Conservation (phyloP, 2,888 invertebrate species). For the Mythimna pallens region DNA sequence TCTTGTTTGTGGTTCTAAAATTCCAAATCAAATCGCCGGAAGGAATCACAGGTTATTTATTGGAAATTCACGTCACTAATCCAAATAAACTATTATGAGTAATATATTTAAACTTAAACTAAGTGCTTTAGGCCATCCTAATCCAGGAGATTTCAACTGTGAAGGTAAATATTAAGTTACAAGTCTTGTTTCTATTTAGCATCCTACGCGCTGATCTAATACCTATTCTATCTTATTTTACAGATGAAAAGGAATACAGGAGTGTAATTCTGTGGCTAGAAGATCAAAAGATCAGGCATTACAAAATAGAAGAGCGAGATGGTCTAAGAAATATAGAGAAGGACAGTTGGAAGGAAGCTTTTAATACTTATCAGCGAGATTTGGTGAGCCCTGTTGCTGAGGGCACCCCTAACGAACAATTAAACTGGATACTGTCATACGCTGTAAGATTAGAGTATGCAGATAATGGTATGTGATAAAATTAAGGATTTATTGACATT, state of each 20-base stretch:
- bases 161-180: slow-evolving; percentile 90
- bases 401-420: slow-evolving; percentile 91
- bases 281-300: slow-evolving; percentile 97
- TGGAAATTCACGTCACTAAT: slow-evolving; percentile 21
- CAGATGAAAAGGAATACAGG: slow-evolving; percentile 95
- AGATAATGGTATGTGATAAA: slow-evolving; percentile 92
- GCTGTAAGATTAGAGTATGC: slow-evolving; percentile 96
- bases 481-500: not conserved
- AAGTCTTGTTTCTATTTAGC: slow-evolving; percentile 3
- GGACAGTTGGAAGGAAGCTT: slow-evolving; percentile 93
- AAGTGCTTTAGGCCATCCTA: slow-evolving; percentile 94
- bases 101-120: slow-evolving; percentile 95
- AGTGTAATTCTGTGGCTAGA: slow-evolving; percentile 97
- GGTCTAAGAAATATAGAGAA: slow-evolving; percentile 93
- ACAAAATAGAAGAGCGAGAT: slow-evolving; percentile 95
- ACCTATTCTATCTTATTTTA: slow-evolving; percentile 49
- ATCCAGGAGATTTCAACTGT: slow-evolving; percentile 93
- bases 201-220: slow-evolving; percentile 10
- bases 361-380: slow-evolving; percentile 93
- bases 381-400: slow-evolving; percentile 93
- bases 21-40: slow-evolving; percentile 31
- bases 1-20: slow-evolving; percentile 34
- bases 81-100: slow-evolving; percentile 66
- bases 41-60: slow-evolving; percentile 39
- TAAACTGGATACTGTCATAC: slow-evolving; percentile 96